These are phyloP conservation scores for Calosoma granatense DNA, from an alignment of 1,140 invertebrate genomes.

Conservation along the genomic window DNA sequence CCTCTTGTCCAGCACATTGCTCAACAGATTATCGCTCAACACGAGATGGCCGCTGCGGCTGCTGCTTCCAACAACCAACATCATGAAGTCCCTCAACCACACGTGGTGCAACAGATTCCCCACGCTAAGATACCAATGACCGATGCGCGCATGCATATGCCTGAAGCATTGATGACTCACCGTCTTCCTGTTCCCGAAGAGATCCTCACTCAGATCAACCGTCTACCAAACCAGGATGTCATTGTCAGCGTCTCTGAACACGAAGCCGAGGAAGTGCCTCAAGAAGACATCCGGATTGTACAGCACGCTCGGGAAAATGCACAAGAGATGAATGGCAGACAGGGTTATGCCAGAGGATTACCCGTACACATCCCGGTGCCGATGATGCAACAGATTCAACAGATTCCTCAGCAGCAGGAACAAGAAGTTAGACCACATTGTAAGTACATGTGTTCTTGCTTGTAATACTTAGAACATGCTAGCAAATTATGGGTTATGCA, in stretches of 20 bases:
- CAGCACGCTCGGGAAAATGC: slow-evolving; percentile 31
- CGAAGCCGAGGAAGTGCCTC: slow-evolving; percentile 21
- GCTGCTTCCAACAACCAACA: background rate
- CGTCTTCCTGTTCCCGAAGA: slow-evolving; percentile 47
- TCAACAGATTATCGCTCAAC: slow-evolving; percentile 31
- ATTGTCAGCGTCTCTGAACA: slow-evolving; percentile 27
- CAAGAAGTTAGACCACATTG: slow-evolving; percentile 45
- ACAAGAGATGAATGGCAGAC: slow-evolving; percentile 37
- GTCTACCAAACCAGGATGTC: slow-evolving; percentile 35
- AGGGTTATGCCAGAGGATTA: slow-evolving; percentile 38
- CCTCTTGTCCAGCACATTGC: slow-evolving; percentile 32
- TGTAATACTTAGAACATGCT: slow-evolving; percentile 6
- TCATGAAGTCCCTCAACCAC: background rate
- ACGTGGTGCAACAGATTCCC: background rate
- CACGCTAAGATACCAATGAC: background rate
- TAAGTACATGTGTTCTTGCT: slow-evolving; percentile 36
- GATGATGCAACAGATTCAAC: slow-evolving; percentile 40
- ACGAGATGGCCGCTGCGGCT: background rate
- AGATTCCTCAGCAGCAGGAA: slow-evolving; percentile 28
- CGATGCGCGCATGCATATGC: slow-evolving; percentile 26
- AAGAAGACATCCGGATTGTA: slow-evolving; percentile 24
- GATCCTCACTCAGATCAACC: slow-evolving; percentile 36
- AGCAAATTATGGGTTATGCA: too few relatives aligned
- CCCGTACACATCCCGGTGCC: slow-evolving; percentile 42
- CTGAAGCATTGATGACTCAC: slow-evolving; percentile 33